Evolutionary conservation across 2,888 invertebrate species (phyloP).

Genomic region (Punctoribates punctum): DNA sequence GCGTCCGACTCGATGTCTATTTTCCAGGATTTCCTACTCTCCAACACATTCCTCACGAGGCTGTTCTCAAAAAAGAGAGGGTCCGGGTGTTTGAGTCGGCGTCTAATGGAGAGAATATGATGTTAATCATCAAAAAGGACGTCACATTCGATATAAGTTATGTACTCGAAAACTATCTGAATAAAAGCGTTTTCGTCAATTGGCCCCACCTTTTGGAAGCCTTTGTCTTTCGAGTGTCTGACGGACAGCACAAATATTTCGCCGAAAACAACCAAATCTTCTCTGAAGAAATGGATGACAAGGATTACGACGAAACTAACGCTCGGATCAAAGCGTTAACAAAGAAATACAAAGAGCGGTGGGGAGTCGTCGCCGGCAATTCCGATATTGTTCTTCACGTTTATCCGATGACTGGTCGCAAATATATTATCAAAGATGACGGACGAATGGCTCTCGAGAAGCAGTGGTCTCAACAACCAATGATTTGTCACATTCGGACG

Average conservation of each 20-base stretch:
- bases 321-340: conserved; percentile 39
- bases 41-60: conserved; percentile 71
- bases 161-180: conserved; percentile 65
- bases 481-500: conserved; percentile 68
- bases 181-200: conserved; percentile 70
- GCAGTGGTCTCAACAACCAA: conserved; percentile 63
- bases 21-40: conserved; percentile 91
- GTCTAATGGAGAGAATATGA: conserved; percentile 76
- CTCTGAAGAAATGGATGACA: conserved; percentile 12
- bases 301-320: conserved; percentile 40
- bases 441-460: conserved; percentile 66
- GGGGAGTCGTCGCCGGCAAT: conserved; percentile 73
- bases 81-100: conserved; percentile 73
- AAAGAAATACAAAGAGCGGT: conserved; percentile 57
- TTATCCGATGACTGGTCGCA: conserved; percentile 66
- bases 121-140: conserved; percentile 62
- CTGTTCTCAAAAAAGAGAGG: conserved; percentile 45
- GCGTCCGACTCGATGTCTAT: conserved; percentile 65
- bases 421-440: conserved; percentile 56
- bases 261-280: background rate
- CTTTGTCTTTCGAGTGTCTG: conserved; percentile 63
- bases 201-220: conserved; percentile 94
- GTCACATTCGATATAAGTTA: conserved; percentile 51
- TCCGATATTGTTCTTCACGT: conserved; percentile 64
- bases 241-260: conserved; percentile 54